phyloP scores from a whole-genome alignment of 1,140 invertebrate genomes.

The Brachionus sp. region DNA sequence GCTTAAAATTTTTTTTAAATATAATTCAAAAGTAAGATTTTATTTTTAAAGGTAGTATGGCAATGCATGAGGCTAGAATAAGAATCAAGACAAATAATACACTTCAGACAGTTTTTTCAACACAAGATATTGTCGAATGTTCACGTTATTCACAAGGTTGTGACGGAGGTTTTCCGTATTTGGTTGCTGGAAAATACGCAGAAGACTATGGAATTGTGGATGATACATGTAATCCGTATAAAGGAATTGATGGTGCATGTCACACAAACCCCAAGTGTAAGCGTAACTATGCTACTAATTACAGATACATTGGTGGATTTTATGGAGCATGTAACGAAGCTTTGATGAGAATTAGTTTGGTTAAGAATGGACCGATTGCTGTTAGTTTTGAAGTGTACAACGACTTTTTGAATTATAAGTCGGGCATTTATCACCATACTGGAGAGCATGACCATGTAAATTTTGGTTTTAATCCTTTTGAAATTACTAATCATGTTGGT shows the following conservation, averaged over 20 bases:
- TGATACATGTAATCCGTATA: conserved; percentile 62
- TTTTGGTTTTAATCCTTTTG: conserved; percentile 47
- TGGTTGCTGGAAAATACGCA: conserved; percentile 62
- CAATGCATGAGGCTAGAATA: conserved; percentile 58
- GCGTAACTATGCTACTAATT: conserved; percentile 60
- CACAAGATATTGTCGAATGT: conserved; percentile 64
- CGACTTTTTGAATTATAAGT: conserved; percentile 49
- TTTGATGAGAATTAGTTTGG: conserved; percentile 61
- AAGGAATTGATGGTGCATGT: conserved; percentile 53
- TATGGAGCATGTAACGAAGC: conserved; percentile 58
- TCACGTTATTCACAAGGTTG: conserved; percentile 60
- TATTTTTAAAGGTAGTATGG: conserved; percentile 49
- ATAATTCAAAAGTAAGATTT: conserved; percentile 53
- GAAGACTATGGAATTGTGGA: conserved; percentile 62
- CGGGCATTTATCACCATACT: conserved; percentile 47
- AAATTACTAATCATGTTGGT: conserved; percentile 56
- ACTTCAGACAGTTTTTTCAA: conserved; percentile 56
- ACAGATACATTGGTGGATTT: conserved; percentile 61
- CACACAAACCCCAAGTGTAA: conserved; percentile 51
- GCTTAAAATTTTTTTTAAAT: conserved; percentile 54
- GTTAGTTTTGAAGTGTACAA: conserved; percentile 62
- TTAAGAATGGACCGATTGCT: conserved; percentile 62
- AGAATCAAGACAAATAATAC: conserved; percentile 61
- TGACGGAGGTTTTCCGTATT: conserved; percentile 63
- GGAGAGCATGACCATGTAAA: conserved; percentile 22